Conservation (phyloP, 2,888 invertebrate species). For the Aquatica leii region DNA sequence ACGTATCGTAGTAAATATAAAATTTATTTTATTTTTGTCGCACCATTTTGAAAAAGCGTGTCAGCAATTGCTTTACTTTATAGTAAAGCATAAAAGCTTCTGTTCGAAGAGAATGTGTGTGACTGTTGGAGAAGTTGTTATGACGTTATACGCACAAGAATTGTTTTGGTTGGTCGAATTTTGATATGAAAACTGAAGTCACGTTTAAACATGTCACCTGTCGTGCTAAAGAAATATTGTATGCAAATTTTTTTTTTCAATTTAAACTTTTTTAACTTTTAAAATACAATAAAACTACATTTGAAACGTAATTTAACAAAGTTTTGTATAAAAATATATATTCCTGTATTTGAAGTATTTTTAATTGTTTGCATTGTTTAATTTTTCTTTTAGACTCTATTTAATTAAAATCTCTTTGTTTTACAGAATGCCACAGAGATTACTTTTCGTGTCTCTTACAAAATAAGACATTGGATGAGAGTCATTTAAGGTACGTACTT, state of each 20-base stretch:
- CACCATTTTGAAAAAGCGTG: not conserved
- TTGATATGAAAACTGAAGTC: conserved; percentile 32
- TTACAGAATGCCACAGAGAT: too few species aligned
- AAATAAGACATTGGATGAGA: too few species aligned
- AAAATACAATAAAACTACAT: too few species aligned
- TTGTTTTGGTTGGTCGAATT: conserved; percentile 29
- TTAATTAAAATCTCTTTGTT: too few species aligned
- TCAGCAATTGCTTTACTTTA: conserved; percentile 5
- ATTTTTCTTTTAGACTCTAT: too few species aligned
- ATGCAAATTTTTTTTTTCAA: conserved; percentile 25
- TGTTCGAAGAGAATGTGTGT: conserved; percentile 14
- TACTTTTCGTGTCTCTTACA: too few species aligned
- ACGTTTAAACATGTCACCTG: conserved; percentile 35
- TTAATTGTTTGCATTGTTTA: too few species aligned
- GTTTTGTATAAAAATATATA: too few species aligned
- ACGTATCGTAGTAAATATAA: too few species aligned
- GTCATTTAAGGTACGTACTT: too few species aligned
- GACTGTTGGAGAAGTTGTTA: conserved; percentile 26
- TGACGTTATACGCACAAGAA: conserved; percentile 27
- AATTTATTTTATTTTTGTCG: too few species aligned
- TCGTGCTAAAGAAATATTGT: conserved; percentile 24
- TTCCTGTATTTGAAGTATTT: not conserved
- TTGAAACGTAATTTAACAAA: too few species aligned
- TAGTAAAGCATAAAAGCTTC: conserved; percentile 14
- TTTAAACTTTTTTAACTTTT: conserved; percentile 21